phyloP scores from a whole-genome alignment of 53 echinoderm and acorn worm species.

The Antedon mediterranea region DNA sequence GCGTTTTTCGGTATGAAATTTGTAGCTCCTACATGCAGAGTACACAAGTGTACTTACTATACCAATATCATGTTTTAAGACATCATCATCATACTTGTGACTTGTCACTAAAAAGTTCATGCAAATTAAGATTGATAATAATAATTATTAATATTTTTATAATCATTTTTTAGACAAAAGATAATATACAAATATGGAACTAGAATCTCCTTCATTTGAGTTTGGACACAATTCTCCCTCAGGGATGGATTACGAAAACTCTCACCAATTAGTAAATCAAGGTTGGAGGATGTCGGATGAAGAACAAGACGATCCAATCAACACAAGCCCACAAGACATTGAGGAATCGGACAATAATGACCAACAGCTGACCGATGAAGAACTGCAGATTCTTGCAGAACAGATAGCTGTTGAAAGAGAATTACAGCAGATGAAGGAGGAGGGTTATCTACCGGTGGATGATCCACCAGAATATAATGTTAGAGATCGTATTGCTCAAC shows the following conservation, averaged over 20 bases:
- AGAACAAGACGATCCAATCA: not conserved
- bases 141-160: no score
- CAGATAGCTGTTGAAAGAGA: not conserved
- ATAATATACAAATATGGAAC: not conserved
- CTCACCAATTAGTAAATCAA: not conserved
- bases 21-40: no score
- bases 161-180: no score
- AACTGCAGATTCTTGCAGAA: not conserved
- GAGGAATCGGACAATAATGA: not conserved
- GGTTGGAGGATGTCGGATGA: not conserved
- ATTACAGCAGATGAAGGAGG: conserved; percentile 22
- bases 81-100: no score
- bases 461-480: conserved; percentile 57
- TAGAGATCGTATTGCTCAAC: conserved; percentile 33
- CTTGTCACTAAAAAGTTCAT: no score
- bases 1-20: no score
- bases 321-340: not conserved
- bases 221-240: not conserved
- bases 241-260: not conserved
- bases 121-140: no score
- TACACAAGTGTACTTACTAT: no score
- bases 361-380: not conserved
- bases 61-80: no score
- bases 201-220: not conserved
- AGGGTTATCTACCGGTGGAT: conserved; percentile 38